Base-by-base conservation (phyloP, 2,797 vertebrate species). In the Chaunax sp. region DNA sequence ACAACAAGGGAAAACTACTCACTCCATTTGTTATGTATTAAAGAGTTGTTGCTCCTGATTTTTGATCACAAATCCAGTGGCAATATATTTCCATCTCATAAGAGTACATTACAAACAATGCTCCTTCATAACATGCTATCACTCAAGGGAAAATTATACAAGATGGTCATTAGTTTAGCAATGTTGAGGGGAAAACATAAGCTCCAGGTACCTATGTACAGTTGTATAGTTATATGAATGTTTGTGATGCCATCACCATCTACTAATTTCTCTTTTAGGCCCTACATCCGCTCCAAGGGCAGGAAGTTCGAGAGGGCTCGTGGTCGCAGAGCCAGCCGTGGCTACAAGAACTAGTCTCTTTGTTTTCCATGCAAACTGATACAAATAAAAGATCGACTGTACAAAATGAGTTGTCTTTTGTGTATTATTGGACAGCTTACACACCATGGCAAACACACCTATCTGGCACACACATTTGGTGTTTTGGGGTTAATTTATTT, bases 291-390 rank as follows among this genome's bases (percentile, higher is more conserved):
- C 68, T 95, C 95, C 82, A 95, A 95, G 93, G 94, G 95, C 89
- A 94, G 94, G 87, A 95, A 95, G 91, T 95, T 94, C 33, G 95
- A 96, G 84, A 93, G 91, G 65, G 95, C 95, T 53, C 93, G 95
- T 76, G 95, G 95, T 72, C 94, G 95, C 92, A 93, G 95, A 92
- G 72, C 94, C 88, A 94, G 94, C 88, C 60, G 94, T 78, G 95
- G 81, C 44, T 95, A 94, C 93, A 95, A 95, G 89, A 95, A 94
- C 89, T 95, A 94, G 83, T 83, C 64, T 77, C 63, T 77, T 73
- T 89, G 70, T 92, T 92, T 92, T 85, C 51, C 85, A 80, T 88
- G 77, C 81, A 73, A 65, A 82, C 80, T 84, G 58, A 86, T 78
- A 67, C 70, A 69, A 95, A 94, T 94, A 94, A 94, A 94, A 87